These are phyloP conservation scores for Drosophila planitibia DNA, from an alignment of 2,888 invertebrate genomes.

Conservation along the genomic window DNA sequence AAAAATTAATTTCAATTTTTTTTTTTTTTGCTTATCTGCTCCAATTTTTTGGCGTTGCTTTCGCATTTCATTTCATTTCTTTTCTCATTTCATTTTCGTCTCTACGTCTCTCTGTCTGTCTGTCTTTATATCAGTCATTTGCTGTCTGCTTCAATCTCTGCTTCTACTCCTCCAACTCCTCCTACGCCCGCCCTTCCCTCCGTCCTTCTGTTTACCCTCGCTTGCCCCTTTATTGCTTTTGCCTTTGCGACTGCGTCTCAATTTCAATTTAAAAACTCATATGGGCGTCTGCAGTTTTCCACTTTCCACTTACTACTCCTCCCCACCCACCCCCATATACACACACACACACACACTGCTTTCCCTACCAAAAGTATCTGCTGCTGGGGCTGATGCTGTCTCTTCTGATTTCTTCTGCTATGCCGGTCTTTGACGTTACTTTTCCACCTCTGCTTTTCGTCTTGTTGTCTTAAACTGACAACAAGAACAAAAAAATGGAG, in stretches of 20 bases:
- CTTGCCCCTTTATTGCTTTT: conserved; percentile 48
- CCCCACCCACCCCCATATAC: neutral
- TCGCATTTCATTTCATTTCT: conserved; percentile 53
- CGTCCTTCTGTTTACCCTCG: neutral
- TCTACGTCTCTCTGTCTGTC: conserved; percentile 9
- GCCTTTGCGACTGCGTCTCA: conserved; percentile 52
- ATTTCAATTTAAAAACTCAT: conserved; percentile 68
- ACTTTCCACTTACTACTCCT: neutral
- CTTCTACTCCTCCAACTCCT: neutral
- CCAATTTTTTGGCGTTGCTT: conserved; percentile 52
- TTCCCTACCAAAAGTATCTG: conserved; percentile 2
- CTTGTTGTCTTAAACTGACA: conserved; percentile 48
- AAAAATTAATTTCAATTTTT: conserved; percentile 79
- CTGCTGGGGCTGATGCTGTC: conserved; percentile 15
- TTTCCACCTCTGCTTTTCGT: conserved; percentile 6
- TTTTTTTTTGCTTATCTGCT: conserved; percentile 29
- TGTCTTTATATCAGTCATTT: conserved; percentile 40
- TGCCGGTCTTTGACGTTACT: conserved; percentile 19
- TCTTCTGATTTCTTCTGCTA: conserved; percentile 25
- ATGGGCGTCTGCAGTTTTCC: conserved; percentile 24
- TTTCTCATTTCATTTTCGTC: conserved; percentile 61
- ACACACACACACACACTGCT: neutral
- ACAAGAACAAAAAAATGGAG: conserved; percentile 3
- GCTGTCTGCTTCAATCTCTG: conserved; percentile 2
- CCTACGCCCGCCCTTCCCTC: neutral